Base-by-base conservation (phyloP, 92 coral and sea anemone species). In the Paramuricea clavata region DNA sequence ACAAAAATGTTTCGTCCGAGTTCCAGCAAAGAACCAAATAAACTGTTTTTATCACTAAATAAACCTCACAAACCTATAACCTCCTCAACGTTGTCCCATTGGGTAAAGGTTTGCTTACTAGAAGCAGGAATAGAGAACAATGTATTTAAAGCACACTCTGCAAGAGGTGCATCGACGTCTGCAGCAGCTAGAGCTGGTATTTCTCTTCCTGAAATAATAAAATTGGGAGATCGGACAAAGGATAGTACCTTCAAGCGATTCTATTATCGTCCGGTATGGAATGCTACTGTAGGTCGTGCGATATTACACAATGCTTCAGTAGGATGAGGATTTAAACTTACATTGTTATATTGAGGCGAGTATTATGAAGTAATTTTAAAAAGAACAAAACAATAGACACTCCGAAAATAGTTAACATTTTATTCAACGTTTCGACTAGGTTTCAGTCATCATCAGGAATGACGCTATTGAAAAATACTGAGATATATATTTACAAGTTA, bases 121-220 rank as follows among this genome's bases (percentile, higher is more conserved):
- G 83, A 57, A 12, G 88, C 83, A 26, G 88, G 83, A 11, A 25
- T 85, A n/a, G 60, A 85, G 12, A 85, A 28, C n/a, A 12, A 59
- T 54, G 82, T 86, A 30, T 67, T 78, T 34, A 74, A 86, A 57
- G 86, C 90, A 49, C 90, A 69, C 54, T 78, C 90, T n/a, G 65
- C 71, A 12, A 59, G 81, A 34, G 64, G 90, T 30, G 90, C 85
- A 19, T 27, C 90, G 16, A 65, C 90, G 1, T 86, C 86, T 60
- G 65, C 80, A 65, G 90, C 90, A 68, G 28, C 50, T 0, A 86
- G 81, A 79, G 90, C 50, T 76, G 86, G 90, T 73, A 78, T 86
- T 21, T 78, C 85, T 69, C 23, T 86, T 10, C 69, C 72, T n/a
- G 81, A 78, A 34, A 86, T 65, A 86, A 62, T 69, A 39, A 21